Evolutionary conservation across 2,113 vertebrate species (phyloP).

Genomic region (Chaetodon trifascialis): DNA sequence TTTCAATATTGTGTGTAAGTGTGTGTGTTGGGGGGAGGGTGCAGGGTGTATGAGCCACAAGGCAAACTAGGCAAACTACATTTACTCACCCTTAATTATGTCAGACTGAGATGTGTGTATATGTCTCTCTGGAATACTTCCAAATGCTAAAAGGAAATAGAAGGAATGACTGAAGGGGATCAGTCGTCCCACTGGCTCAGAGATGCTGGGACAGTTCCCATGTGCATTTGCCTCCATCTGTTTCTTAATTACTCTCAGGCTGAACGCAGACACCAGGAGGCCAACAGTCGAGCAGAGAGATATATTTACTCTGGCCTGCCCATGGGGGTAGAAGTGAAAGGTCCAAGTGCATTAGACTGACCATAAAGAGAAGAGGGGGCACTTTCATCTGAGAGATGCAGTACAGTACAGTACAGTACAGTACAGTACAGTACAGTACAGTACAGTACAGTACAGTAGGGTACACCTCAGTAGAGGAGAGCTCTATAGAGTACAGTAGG

Average conservation of each 20-base stretch:
- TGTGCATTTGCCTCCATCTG: slow-evolving; percentile 51
- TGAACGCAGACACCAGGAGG: slow-evolving; percentile 26
- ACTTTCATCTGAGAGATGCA: neutral
- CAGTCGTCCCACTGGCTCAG: slow-evolving; percentile 47
- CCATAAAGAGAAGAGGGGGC: slow-evolving; percentile 10
- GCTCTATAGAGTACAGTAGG: neutral
- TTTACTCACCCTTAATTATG: slow-evolving; percentile 51
- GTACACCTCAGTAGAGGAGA: neutral
- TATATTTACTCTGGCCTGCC: slow-evolving; percentile 41
- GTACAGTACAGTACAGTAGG: neutral
- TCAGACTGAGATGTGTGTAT: slow-evolving; percentile 19
- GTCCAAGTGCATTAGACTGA: slow-evolving; percentile 39
- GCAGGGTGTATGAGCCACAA: neutral
- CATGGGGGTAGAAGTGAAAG: slow-evolving; percentile 52
- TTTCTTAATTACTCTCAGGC: slow-evolving; percentile 51
- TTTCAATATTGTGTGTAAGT: neutral
- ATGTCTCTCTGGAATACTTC: slow-evolving; percentile 59
- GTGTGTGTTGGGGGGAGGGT: neutral
- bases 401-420: neutral
- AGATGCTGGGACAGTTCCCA: slow-evolving; percentile 50
- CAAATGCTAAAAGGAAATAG: slow-evolving; percentile 57
- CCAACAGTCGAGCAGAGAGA: slow-evolving; percentile 24
- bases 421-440: neutral
- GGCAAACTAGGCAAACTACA: slow-evolving; percentile 18
- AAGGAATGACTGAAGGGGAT: slow-evolving; percentile 51